A percentile compares a stretch with the other conserved stretches of the same genome.
These are phyloP conservation scores for Acholoe squamosa DNA, from an alignment of 2,888 invertebrate species.

Conservation along the genomic window DNA sequence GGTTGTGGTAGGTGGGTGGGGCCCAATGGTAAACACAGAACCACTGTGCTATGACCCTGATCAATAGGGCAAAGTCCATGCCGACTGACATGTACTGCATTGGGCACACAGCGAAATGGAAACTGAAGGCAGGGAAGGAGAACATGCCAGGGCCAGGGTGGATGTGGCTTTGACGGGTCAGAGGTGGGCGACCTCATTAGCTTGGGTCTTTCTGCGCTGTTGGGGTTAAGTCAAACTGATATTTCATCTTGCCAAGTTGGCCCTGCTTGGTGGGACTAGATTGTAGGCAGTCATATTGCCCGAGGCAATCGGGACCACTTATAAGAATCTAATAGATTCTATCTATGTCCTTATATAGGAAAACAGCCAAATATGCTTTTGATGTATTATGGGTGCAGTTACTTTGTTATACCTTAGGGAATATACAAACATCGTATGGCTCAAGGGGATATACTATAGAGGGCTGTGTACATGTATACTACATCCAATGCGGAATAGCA, in stretches of 20 bases:
- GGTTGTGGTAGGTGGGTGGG: neutral
- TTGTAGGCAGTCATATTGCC: neutral
- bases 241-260: slow-evolving; percentile 29
- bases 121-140: neutral
- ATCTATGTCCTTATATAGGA: too few relatives aligned
- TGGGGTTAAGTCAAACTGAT: slow-evolving; percentile 31
- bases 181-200: slow-evolving; percentile 27
- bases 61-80: slow-evolving; percentile 4
- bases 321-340: neutral
- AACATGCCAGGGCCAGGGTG: neutral
- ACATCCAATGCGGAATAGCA: too few relatives aligned
- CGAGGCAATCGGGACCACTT: neutral
- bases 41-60: neutral
- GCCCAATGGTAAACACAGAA: slow-evolving; percentile 3
- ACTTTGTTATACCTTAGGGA: too few relatives aligned
- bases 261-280: neutral
- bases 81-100: neutral
- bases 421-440: too few relatives aligned
- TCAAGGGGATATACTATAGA: too few relatives aligned
- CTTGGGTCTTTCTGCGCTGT: neutral
- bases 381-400: too few relatives aligned
- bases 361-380: too few relatives aligned
- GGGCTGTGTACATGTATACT: too few relatives aligned
- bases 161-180: neutral
- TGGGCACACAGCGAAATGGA: neutral